Percentiles rank a stretch among this genome's conserved stretches.
phyloP scores from a whole-genome alignment of 2,113 vertebrate genomes.

The Piaya cayana region DNA sequence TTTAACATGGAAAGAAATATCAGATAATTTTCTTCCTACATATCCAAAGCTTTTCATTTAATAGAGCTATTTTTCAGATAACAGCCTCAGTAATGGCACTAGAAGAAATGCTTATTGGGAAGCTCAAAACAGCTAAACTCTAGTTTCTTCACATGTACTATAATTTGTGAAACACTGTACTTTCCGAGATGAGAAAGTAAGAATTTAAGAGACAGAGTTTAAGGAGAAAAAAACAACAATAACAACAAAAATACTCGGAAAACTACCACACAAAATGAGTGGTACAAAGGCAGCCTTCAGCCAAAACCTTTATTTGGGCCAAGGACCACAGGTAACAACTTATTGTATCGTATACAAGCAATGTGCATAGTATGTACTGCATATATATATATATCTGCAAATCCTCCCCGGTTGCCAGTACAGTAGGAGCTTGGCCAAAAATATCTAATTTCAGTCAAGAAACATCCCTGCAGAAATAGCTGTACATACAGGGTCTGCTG shows the following conservation, averaged over 20 bases:
- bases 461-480: neutral
- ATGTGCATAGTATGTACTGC: no score
- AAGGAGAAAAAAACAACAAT: neutral
- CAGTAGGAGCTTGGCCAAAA: neutral
- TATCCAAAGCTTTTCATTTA: slow-evolving; percentile 32
- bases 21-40: slow-evolving; percentile 16
- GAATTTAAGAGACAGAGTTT: neutral
- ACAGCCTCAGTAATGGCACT: neutral
- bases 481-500: neutral
- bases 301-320: neutral
- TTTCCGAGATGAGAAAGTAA: neutral
- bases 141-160: neutral
- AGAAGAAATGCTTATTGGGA: neutral
- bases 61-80: slow-evolving; percentile 40
- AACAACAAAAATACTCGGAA: neutral
- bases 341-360: neutral
- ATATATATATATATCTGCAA: neutral
- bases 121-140: slow-evolving; percentile 2
- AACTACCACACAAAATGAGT: neutral
- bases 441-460: neutral
- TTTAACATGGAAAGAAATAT: neutral
- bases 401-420: neutral
- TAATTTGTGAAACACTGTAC: neutral
- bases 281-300: neutral
- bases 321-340: neutral